Evolutionary conservation across 2,797 vertebrate species (phyloP), one percentile per base, ranked within the genome.

Genomic region (Taenioides sp.): DNA sequence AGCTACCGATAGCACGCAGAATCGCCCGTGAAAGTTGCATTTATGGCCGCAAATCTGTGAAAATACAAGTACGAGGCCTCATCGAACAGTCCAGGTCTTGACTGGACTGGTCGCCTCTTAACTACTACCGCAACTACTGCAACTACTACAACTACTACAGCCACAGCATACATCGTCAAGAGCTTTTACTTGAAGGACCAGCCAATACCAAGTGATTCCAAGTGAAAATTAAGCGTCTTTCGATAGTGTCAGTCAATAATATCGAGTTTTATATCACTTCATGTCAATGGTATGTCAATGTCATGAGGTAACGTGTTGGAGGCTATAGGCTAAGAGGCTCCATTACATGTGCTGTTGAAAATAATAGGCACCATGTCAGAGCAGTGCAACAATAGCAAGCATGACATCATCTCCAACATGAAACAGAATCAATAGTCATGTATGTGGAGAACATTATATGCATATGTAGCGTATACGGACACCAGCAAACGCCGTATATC

Each of bases 271-370:
- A 17, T 65, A 12, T 23, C n/a, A 3, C 63, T 18, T 50, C 17
- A 65, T 49, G 63, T 49, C 63, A 65, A 65, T 65, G 40, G 63
- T 65, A 25, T 47, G 40, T 65, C 62, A 65, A 43, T 49, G 63
- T 65, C 43, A 49, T 49, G 40, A 65, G 22, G 12, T 43, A 47
- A 64, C 62, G 40, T 6, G n/a, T 12, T 20, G 4, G 62, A 47
- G 62, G 62, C 62, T 65, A 65, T 49, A 65, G 63, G 63, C 43
- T 10, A 65, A 65, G 49, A 27, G 37, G 40, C 63, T 65, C 63
- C 22, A 27, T 65, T 50, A 65, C 63, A 65, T 28, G 63, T 10
- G 22, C 23, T 65, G 43, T 43, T 63, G 61, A 40, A 65, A 49
- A 49, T 34, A 49, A 65, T 43, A 65, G 63, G 49, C 63, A 49